These are phyloP conservation scores for Myoxocephalus aenaeus DNA, from an alignment of 2,797 vertebrate genomes.

Conservation along the genomic window DNA sequence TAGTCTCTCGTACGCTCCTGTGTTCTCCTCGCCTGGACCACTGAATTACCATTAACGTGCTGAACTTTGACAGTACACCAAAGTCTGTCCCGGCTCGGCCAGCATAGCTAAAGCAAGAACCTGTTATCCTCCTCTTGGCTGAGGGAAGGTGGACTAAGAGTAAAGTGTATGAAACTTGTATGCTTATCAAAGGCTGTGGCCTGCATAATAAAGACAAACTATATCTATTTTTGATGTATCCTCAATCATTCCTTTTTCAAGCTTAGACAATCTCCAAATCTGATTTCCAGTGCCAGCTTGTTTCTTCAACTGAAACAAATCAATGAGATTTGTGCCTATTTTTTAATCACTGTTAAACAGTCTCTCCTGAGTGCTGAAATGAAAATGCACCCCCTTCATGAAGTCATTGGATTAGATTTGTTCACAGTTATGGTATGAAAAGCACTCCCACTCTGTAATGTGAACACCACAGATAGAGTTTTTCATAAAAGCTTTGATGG, in stretches of 20 bases:
- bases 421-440: conserved; percentile 69
- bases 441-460: conserved; percentile 69
- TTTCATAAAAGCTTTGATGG: conserved; percentile 79
- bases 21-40: conserved; percentile 78
- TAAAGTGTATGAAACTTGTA: conserved; percentile 25
- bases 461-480: conserved; percentile 68
- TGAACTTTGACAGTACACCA: conserved; percentile 80
- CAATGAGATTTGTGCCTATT: conserved; percentile 39
- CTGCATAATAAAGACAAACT: conserved; percentile 13
- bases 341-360: conserved; percentile 64
- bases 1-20: conserved; percentile 69
- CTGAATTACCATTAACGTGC: conserved; percentile 84
- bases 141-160: conserved; percentile 31
- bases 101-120: conserved; percentile 64
- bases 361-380: conserved; percentile 71
- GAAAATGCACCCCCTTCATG: conserved; percentile 69
- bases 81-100: conserved; percentile 66
- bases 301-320: conserved; percentile 49
- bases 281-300: conserved; percentile 13
- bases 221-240: not conserved
- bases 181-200: conserved; percentile 3
- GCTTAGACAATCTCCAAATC: conserved; percentile 1
- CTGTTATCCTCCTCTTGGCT: conserved; percentile 49
- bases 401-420: conserved; percentile 74
- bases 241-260: not conserved